Base-by-base conservation (phyloP, 2,797 vertebrate genomes). In the Rachycentron canadum region DNA sequence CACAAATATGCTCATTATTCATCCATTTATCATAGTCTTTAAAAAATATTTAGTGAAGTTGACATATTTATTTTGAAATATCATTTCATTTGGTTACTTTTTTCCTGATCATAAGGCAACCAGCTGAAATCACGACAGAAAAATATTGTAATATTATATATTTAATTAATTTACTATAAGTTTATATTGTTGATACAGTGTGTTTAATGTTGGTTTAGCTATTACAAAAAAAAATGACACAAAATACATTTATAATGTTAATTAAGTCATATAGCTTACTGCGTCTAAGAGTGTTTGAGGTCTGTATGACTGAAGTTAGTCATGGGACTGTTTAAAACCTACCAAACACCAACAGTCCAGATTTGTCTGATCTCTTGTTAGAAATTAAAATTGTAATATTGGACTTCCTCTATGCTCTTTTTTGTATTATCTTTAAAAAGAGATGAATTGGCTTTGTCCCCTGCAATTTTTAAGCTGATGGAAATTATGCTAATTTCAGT, bases 401-500 rank as follows among this genome's bases (percentile, higher is more conserved):
- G 55, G 78, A 81, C 76, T 86, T 76, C 52, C 71, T 76, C 76
- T 69, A n/a, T 86, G 82, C 81, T 81, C 65, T 78, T 89, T 90
- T 78, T 78, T 63, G 85, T 85, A 80, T 91, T 93, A 93, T 93
- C 91, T 92, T 86, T 84, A 82, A 92, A 92, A 89, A 68, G 60
- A 86, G 80, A 88, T 84, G 82, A 80, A 89, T 91, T 88, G 89
- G 82, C 91, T 95, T 94, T 93, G 92, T 95, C 86, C 89, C 81
- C 85, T 79, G 77, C 84, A 94, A 90, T 87, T 94, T 93, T 95
- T 92, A 93, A 90, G 91, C 85, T 94, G 93, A 95, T 95, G 89
- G 84, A 91, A 94, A 95, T 95, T 95, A 96, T 95, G 95, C 92
- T 90, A 95, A 95, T 95, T 94, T 95, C 59, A 78, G 74, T 69